phyloP scores from a whole-genome alignment of 1,140 invertebrate species.

The Papilio xuthus region DNA sequence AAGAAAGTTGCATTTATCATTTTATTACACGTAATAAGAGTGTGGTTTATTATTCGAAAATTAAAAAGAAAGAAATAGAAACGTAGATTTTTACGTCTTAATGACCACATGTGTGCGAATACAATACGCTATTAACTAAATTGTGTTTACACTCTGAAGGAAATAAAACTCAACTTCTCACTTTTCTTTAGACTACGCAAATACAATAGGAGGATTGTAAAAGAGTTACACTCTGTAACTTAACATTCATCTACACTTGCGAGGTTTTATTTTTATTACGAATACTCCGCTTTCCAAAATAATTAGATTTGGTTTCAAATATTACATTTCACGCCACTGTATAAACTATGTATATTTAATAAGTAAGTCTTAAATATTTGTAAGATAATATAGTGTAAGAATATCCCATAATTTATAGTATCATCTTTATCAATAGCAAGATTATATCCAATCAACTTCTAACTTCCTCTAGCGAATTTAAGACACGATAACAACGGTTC shows the following conservation, averaged over 20 bases:
- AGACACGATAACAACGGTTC: conserved; percentile 7
- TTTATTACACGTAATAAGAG: background rate
- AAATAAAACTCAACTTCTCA: background rate
- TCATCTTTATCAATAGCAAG: background rate
- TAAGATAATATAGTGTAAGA: background rate
- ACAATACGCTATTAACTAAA: conserved; percentile 37
- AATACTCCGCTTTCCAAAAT: too few relatives aligned
- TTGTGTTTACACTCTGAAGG: conserved; percentile 31
- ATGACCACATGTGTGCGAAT: background rate
- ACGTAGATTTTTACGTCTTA: background rate
- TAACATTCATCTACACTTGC: background rate
- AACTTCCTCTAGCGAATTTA: conserved; percentile 3
- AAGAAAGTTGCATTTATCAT: too few relatives aligned
- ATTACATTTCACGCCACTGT: background rate
- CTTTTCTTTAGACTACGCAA: background rate
- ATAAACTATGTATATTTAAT: background rate
- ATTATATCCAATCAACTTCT: background rate
- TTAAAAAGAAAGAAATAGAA: conserved; percentile 7
- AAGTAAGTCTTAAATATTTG: too few relatives aligned
- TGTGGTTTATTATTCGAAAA: background rate
- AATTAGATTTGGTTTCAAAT: too few relatives aligned
- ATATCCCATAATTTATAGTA: background rate
- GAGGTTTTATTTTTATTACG: background rate
- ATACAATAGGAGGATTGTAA: background rate
- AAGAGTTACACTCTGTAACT: background rate